Base-by-base conservation (phyloP, 2,797 vertebrate species). In the Clangula hyemalis region DNA sequence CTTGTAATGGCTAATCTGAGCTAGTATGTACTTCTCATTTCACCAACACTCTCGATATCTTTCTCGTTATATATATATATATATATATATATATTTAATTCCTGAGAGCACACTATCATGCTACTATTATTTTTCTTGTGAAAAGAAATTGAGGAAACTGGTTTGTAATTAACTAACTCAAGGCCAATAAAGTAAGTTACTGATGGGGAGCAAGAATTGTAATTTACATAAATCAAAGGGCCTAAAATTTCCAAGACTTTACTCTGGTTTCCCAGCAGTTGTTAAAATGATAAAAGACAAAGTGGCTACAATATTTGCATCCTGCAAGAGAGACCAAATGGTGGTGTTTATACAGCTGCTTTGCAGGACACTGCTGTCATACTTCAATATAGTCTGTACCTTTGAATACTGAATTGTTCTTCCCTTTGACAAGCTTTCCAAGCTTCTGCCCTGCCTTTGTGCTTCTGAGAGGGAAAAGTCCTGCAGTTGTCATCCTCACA, bases 221-320 rank as follows among this genome's bases (percentile, higher is more conserved):
- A 28, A 36, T 73, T 79, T 32, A 27, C 64, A 30, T 66, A 65
- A 89, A 94, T 58, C 20, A 62, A 34, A 36, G 38, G 9, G 15
- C 21, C 56, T 85, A 43, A 86, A 79, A 64, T 86, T 88, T 82
- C 43, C 7, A 61, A 72, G 58, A 39, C 7, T 77, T 85, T 71
- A 39, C 12, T 89, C n/a, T 45, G n/a, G 6, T 66, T 76, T 89
- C 36, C 45, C 58, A 85, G 56, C 47, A 65, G 12, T 13, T 85
- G 34, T 38, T 90, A 75, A 34, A 9, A 6, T 27, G 27, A 20
- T 49, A 53, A 78, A 83, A 70, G 24, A 27, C 24, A 41, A 75
- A 53, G 22, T 58, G 43, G 28, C n/a, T 88, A 8, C 41, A 61
- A 10, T 61, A 75, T 39, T 74, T 36, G 47, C 7, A 62, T 32